Percentiles rank a stretch among this genome's conserved stretches.
Evolutionary conservation across 30 jellyfish, hydroid and myxozoan genomes (phyloP).

Genomic region (Clytia hemisphaerica): DNA sequence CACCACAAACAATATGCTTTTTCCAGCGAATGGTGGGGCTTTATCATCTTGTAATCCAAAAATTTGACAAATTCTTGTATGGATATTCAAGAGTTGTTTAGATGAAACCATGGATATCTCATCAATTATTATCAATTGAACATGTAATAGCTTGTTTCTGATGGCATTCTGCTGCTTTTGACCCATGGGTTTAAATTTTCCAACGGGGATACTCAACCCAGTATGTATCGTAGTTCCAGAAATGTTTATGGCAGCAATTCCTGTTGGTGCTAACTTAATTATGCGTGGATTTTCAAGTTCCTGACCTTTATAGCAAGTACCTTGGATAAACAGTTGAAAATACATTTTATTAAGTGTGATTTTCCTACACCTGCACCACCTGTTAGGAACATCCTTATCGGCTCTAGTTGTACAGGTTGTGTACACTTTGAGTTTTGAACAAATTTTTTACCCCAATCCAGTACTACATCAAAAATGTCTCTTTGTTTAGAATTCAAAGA

Average conservation of each 20-base stretch:
- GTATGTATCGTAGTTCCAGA: slow-evolving; percentile 28
- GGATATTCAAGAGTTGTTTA: neutral
- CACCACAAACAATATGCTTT: slow-evolving; percentile 15
- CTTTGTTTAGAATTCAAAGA: slow-evolving; percentile 1
- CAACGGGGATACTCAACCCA: slow-evolving; percentile 21
- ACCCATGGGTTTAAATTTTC: neutral
- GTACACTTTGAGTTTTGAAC: slow-evolving; percentile 14
- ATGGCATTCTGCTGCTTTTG: neutral
- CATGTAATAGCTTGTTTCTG: neutral
- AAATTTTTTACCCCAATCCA: neutral
- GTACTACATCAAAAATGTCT: neutral
- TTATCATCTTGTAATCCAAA: slow-evolving; percentile 7
- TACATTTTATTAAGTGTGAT: slow-evolving; percentile 14
- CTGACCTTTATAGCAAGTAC: neutral
- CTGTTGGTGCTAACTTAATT: slow-evolving; percentile 24
- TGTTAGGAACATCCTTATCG: slow-evolving; percentile 9
- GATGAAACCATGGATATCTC: slow-evolving; percentile 28
- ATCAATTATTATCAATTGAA: slow-evolving; percentile 16
- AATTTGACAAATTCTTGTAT: slow-evolving; percentile 14
- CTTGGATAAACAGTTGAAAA: slow-evolving; percentile 16
- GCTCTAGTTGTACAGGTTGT: slow-evolving; percentile 4
- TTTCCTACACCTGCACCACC: slow-evolving; percentile 32
- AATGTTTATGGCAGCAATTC: slow-evolving; percentile 22
- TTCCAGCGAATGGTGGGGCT: slow-evolving; percentile 15
- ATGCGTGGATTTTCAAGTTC: slow-evolving; percentile 13